Evolutionary conservation across 2,113 vertebrate species (phyloP).

Genomic region (Cyprinus carpio): DNA sequence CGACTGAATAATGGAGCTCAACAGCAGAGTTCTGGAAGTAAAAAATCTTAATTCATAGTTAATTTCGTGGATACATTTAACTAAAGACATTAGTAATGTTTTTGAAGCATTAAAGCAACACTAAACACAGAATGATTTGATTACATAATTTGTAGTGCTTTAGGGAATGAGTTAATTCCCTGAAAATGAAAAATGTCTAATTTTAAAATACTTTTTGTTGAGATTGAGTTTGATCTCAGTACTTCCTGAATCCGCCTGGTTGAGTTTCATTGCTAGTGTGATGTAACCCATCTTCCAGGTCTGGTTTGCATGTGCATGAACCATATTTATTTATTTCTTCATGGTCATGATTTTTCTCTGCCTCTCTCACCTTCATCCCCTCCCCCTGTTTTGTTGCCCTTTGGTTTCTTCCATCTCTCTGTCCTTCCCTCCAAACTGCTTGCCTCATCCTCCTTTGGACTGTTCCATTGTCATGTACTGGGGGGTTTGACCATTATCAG

Average conservation of each 20-base stretch:
- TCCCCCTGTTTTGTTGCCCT: constrained; percentile 68
- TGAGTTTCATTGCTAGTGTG: constrained; percentile 11
- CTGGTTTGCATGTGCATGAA: constrained; percentile 76
- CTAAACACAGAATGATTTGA: neutral
- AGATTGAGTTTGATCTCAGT: neutral
- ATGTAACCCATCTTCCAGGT: constrained; percentile 9
- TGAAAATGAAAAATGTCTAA: neutral
- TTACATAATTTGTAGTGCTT: neutral
- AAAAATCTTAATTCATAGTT: neutral
- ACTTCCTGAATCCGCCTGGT: neutral
- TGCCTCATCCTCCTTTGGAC: constrained; percentile 79
- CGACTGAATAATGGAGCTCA: neutral
- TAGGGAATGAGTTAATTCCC: no score
- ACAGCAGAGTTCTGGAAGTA: neutral
- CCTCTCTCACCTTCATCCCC: constrained; percentile 52
- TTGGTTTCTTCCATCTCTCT: constrained; percentile 73
- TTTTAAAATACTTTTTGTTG: neutral
- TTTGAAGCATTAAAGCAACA: neutral
- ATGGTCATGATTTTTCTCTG: constrained; percentile 67
- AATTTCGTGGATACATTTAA: no score
- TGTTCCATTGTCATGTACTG: constrained; percentile 69
- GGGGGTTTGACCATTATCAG: constrained; percentile 75
- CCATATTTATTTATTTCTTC: constrained; percentile 63
- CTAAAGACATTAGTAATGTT: neutral
- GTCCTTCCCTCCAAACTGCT: constrained; percentile 62